phyloP scores from a whole-genome alignment of 1,140 invertebrate species.

The Trichomalopsis sarcophagae region DNA sequence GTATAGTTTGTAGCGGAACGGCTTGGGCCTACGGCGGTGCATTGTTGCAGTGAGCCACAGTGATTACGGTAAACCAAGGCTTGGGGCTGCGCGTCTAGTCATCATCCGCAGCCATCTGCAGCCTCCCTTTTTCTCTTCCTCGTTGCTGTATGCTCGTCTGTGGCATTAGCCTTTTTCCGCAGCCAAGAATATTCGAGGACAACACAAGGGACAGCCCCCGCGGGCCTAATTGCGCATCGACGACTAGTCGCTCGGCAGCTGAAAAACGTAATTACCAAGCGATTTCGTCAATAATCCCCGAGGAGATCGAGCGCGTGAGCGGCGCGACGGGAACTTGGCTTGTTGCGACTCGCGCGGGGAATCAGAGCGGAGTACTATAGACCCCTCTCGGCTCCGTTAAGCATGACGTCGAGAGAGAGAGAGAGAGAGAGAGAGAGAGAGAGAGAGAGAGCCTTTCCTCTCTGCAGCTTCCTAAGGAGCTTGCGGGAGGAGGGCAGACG shows the following conservation, averaged over 20 bases:
- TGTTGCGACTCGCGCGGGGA: background rate
- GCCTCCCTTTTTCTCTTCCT: constrained; percentile 17
- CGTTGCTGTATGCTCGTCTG: too few relatives aligned
- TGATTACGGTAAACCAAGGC: constrained; percentile 62
- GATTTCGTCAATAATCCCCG: constrained; percentile 10
- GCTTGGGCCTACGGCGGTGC: constrained; percentile 53
- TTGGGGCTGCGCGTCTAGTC: constrained; percentile 54
- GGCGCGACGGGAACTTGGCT: background rate
- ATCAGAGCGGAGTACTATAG: background rate
- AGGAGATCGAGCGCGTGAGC: constrained; percentile 15
- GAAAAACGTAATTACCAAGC: constrained; percentile 10
- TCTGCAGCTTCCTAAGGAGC: constrained; percentile 9
- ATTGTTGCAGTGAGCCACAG: constrained; percentile 61
- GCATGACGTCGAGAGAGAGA: background rate
- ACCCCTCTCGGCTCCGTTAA: background rate
- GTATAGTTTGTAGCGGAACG: constrained; percentile 40
- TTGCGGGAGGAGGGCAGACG: constrained; percentile 36
- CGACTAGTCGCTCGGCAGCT: constrained; percentile 24
- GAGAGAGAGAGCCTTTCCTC: background rate
- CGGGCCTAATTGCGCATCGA: constrained; percentile 52
- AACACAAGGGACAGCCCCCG: background rate
- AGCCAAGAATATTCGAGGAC: too few relatives aligned
- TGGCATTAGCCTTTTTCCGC: background rate
- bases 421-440: too few relatives aligned
- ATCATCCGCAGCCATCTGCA: constrained; percentile 48